Percentiles rank a stretch among this genome's conserved stretches.
Evolutionary conservation across 2,113 vertebrate genomes (phyloP).

Genomic region (Rhizomys pruinosus): DNA sequence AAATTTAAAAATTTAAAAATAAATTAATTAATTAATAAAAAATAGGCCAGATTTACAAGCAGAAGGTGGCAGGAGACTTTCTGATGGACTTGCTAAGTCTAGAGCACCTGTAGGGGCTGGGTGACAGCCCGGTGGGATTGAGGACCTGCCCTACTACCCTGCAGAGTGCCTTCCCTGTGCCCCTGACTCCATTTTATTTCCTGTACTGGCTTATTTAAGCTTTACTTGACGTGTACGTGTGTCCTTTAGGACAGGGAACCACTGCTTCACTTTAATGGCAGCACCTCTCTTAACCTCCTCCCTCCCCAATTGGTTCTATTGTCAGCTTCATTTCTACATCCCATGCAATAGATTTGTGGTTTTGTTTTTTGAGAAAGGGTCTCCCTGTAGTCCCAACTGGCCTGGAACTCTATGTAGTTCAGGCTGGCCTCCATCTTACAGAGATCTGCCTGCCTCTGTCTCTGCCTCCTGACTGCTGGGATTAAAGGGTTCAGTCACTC

Average conservation of each 20-base stretch:
- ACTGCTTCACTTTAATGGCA: not conserved
- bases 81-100: not conserved
- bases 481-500: too few relatives aligned
- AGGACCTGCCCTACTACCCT: not conserved
- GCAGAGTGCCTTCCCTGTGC: too few relatives aligned
- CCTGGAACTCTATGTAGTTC: too few relatives aligned
- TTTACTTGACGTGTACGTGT: not conserved
- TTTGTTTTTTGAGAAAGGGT: too few relatives aligned
- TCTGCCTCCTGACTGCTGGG: too few relatives aligned
- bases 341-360: too few relatives aligned
- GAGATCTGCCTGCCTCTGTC: too few relatives aligned
- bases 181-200: not conserved
- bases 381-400: too few relatives aligned
- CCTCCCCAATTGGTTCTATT: not conserved
- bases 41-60: slow-evolving; percentile 40
- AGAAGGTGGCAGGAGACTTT: slow-evolving; percentile 49
- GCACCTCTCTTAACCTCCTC: accelerated
- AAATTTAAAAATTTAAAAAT: too few relatives aligned
- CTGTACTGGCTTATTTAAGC: not conserved
- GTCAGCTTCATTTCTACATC: not conserved
- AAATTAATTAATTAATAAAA: too few relatives aligned
- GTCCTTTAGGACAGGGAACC: not conserved
- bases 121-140: not conserved
- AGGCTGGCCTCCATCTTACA: too few relatives aligned
- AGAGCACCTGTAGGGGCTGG: not conserved